Evolutionary conservation across 1,140 invertebrate species (phyloP).

Genomic region (Chrysomallon squamiferum): DNA sequence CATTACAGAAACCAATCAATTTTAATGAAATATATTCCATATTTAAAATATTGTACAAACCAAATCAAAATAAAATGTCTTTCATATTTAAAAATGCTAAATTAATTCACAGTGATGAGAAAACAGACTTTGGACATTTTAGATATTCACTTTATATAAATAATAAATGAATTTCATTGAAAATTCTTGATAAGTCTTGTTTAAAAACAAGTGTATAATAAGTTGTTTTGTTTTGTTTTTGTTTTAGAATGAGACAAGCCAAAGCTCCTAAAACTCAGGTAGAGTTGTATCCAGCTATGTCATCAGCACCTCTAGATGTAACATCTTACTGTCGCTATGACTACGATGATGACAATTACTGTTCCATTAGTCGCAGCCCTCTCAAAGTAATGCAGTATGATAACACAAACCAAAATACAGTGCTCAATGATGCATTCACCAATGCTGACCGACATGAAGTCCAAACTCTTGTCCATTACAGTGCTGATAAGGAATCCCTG

Average conservation of each 20-base stretch:
- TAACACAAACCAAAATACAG: constrained; percentile 13
- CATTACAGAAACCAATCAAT: too few species aligned
- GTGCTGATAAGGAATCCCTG: background rate
- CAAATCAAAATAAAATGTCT: too few species aligned
- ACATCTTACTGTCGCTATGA: constrained; percentile 33
- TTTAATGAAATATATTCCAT: too few species aligned
- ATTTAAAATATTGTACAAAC: too few species aligned
- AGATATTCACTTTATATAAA: too few species aligned
- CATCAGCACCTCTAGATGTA: constrained; percentile 23
- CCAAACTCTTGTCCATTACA: background rate
- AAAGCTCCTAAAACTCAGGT: constrained; percentile 23
- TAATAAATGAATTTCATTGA: too few species aligned
- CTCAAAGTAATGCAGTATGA: constrained; percentile 48
- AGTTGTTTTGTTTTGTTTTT: too few species aligned
- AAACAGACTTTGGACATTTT: too few species aligned
- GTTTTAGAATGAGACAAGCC: constrained; percentile 15
- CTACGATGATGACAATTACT: constrained; percentile 52
- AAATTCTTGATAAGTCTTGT: too few species aligned
- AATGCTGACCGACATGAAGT: constrained; percentile 1
- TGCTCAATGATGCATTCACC: constrained; percentile 12
- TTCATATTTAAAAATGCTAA: too few species aligned
- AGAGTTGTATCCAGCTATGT: constrained; percentile 35
- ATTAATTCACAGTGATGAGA: too few species aligned
- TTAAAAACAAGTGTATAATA: too few species aligned
- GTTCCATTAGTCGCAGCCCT: constrained; percentile 51